Conservation (phyloP, 1,140 invertebrate genomes). For the Calliphora vicina region DNA sequence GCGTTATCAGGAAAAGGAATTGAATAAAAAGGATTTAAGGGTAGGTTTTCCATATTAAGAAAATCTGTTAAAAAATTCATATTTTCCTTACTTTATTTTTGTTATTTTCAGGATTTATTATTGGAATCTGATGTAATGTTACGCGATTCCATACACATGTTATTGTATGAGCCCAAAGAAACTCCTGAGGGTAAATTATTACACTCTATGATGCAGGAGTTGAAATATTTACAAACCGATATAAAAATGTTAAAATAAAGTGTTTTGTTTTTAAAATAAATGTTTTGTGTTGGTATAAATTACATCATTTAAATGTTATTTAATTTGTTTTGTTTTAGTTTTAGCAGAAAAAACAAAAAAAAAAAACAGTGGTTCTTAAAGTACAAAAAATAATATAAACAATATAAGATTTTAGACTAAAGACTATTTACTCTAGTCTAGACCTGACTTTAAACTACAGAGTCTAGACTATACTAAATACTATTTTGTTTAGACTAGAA, state of each 20-base stretch:
- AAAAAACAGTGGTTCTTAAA: background rate
- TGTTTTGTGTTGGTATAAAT: background rate
- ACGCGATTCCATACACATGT: slow-evolving; percentile 71
- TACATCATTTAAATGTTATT: background rate
- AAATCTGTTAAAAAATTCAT: background rate
- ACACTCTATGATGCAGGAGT: slow-evolving; percentile 71
- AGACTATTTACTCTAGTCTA: no score
- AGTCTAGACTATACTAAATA: no score
- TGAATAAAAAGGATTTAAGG: slow-evolving; percentile 36
- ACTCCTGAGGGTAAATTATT: slow-evolving; percentile 77
- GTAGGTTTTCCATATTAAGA: background rate
- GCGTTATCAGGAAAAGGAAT: slow-evolving; percentile 49
- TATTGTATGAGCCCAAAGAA: slow-evolving; percentile 74
- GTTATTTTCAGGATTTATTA: slow-evolving; percentile 64
- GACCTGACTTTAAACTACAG: no score
- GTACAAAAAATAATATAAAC: no score
- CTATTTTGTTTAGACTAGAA: no score
- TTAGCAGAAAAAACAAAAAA: background rate
- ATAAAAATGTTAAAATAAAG: slow-evolving; percentile 56
- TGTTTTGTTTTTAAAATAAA: background rate
- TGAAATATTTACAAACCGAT: slow-evolving; percentile 70
- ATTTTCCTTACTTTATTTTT: background rate
- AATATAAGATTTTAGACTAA: no score
- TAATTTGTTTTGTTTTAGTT: background rate
- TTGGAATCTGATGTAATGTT: slow-evolving; percentile 68